Evolutionary conservation across 2,113 vertebrate genomes (phyloP), one percentile per base, ranked within the genome.

Genomic region (Chaenocephalus aceratus): DNA sequence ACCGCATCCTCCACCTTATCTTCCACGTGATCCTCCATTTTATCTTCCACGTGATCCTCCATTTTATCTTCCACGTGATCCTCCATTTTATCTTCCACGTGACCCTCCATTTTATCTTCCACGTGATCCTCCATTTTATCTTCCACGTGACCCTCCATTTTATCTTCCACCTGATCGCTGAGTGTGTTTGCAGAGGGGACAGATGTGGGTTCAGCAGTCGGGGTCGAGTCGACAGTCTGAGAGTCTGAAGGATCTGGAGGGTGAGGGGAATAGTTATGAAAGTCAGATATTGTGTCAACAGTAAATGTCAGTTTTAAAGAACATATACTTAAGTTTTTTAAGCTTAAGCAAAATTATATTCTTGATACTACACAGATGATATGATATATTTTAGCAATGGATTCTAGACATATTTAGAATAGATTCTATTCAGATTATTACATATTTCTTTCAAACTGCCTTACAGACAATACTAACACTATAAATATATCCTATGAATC

Each of bases 231-330:
- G 0, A 11, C 41, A 5, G 48, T 26, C 57, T 89, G 88, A 0
- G 88, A 85, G 1, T 85, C 80, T 75, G 87, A 64, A 59, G 70
- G 26, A 51, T 51, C 74, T 62, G 30, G 3, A 65, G 12, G 13
- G 23, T 1, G 5, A 14, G 1, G 15, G n/a, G 8, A 36, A 10
- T 7, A 34, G 30, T 15, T 9, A 1, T 3, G 2, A 3, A 64
- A 18, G 34, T 13, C 9, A 11, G 16, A 68, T 7, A 13, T 63
- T 56, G 8, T 60, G 30, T 30, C 30, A 30, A 3, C 30, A 30
- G 30, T 30, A 30, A 30, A 30, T 30, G 30, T 30, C 30, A 30
- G 30, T 30, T 30, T 30, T 30, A 30, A 30, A 30, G 30, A 30
- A 30, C 30, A 30, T 30, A 30, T 30, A 30, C 3, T 30, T 30